Evolutionary conservation across 2,888 invertebrate genomes (phyloP), one percentile per base, ranked within the genome.

Genomic region (Hirtodrosophila alboralis): DNA sequence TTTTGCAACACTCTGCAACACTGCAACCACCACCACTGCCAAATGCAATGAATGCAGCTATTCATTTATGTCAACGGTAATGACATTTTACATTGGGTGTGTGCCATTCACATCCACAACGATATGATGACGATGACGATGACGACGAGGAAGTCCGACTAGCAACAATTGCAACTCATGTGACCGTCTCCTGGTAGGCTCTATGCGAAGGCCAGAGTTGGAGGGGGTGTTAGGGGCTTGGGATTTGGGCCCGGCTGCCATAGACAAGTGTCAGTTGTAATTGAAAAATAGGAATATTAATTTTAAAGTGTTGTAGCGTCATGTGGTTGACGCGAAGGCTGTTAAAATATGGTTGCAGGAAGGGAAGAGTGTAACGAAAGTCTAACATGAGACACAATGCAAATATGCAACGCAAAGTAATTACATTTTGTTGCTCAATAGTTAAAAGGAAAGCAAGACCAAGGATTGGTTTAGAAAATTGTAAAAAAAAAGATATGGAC

Each of bases 11-110:
- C 18, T 41, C 36, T 4, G 4, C n/a, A n/a, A n/a, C n/a, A n/a
- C n/a, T 26, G 37, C 40, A n/a, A n/a, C n/a, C n/a, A n/a, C 47
- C 43, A 51, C 45, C 38, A 28, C 69, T 87, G 88, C 87, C 88
- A 88, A 89, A 89, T 86, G 86, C 89, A 83, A 79, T 87, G 81
- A 86, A 77, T 86, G 88, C 85, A 87, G 86, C 88, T 84, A 88
- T 88, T 88, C 88, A 87, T 88, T 89, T 88, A 86, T 89, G 88
- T 88, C 89, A 89, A 75, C 87, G 74, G 72, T 87, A 88, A 89
- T 89, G 89, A 88, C 89, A 88, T 78, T 88, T 78, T 78, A 80
- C 83, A 87, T 86, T 79, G 86, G 75, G 84, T 87, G 87, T 75
- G 72, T 81, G 83, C 68, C 60, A 44, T 43, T 9, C 31, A 60